Percentiles rank a stretch among this genome's conserved stretches.
These are phyloP conservation scores for Mormyrus iriodes DNA, from an alignment of 2,113 vertebrate genomes.

Conservation along the genomic window DNA sequence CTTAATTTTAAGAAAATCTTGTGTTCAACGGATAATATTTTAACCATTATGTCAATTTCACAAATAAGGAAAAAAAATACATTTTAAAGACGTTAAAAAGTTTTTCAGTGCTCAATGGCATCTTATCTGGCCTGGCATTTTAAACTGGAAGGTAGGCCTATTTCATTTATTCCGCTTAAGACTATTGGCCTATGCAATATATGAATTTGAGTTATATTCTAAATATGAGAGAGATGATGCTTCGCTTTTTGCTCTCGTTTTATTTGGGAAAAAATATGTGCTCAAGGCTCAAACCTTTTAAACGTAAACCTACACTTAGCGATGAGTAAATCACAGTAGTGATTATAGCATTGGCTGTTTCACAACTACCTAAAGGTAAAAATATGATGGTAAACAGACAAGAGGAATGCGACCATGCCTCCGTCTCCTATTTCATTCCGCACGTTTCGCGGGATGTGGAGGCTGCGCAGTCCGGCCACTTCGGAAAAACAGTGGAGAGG, in stretches of 20 bases:
- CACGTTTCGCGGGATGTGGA: constrained; percentile 57
- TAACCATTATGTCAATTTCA: background rate
- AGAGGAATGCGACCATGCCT: background rate
- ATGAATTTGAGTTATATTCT: background rate
- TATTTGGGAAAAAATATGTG: background rate
- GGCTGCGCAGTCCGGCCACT: constrained; percentile 68
- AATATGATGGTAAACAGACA: background rate
- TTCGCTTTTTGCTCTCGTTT: background rate
- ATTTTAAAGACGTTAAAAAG: background rate
- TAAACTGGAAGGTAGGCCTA: background rate
- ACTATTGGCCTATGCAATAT: background rate
- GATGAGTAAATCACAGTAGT: background rate
- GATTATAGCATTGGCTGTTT: background rate
- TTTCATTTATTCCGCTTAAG: background rate
- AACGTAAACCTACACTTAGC: background rate
- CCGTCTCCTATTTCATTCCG: constrained; percentile 35
- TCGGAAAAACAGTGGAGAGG: constrained; percentile 62
- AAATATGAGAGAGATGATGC: background rate
- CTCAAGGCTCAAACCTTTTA: background rate
- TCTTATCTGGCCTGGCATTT: background rate
- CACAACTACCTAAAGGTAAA: background rate
- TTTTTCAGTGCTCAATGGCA: background rate
- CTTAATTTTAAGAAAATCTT: background rate
- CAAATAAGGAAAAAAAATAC: background rate
- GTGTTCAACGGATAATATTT: background rate